Evolutionary conservation across 2,888 invertebrate genomes (phyloP).

Genomic region (Watsonalla cultraria): DNA sequence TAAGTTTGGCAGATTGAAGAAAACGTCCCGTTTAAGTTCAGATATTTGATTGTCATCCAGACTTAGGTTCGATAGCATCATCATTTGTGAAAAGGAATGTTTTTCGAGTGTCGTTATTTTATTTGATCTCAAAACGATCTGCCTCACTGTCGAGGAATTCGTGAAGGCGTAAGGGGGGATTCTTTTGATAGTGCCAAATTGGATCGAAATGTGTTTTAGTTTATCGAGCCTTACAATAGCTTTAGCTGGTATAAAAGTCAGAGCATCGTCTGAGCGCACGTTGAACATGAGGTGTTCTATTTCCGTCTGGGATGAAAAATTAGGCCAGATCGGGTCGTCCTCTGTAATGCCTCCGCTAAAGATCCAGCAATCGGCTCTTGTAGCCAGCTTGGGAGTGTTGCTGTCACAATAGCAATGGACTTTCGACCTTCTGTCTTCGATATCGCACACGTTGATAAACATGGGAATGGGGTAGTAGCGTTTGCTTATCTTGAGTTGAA

Average conservation of each 20-base stretch:
- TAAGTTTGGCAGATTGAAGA: constrained; percentile 84
- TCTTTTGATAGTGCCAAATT: constrained; percentile 84
- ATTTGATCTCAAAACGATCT: constrained; percentile 84
- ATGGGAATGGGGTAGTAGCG: constrained; percentile 56
- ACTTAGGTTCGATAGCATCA: constrained; percentile 82
- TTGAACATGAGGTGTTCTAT: constrained; percentile 84
- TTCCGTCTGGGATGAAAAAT: constrained; percentile 84
- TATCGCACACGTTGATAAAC: constrained; percentile 69
- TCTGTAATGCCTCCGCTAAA: constrained; percentile 79
- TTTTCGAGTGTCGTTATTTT: constrained; percentile 82
- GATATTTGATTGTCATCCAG: constrained; percentile 87
- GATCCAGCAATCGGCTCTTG: constrained; percentile 87
- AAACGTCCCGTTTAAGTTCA: constrained; percentile 85
- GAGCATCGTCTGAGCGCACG: constrained; percentile 82
- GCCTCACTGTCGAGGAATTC: constrained; percentile 83
- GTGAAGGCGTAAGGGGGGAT: constrained; percentile 87
- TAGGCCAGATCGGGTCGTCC: constrained; percentile 85
- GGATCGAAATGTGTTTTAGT: constrained; percentile 83
- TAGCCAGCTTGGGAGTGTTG: constrained; percentile 73
- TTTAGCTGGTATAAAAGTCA: constrained; percentile 85
- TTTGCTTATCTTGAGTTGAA: constrained; percentile 51
- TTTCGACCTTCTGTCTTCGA: constrained; percentile 64
- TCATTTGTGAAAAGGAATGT: constrained; percentile 86
- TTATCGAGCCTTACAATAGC: constrained; percentile 82
- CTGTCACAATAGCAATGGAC: constrained; percentile 73